Evolutionary conservation across 2,888 invertebrate species (phyloP).

Genomic region (Trissolcus brochymenae): DNA sequence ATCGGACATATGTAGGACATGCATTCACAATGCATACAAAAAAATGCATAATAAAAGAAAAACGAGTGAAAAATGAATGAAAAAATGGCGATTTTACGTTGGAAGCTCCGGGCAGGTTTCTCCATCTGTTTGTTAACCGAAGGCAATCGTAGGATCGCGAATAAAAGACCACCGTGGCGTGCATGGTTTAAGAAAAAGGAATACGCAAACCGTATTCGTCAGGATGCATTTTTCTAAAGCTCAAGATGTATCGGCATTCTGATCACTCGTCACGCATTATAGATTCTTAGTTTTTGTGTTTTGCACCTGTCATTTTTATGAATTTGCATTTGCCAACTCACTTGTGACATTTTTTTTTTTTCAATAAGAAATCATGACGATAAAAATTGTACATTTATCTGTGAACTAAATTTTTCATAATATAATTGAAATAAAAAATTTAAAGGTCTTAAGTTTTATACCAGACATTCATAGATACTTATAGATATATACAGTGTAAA

Average conservation of each 20-base stretch:
- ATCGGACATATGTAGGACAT: conserved; percentile 69
- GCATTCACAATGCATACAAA: conserved; percentile 58
- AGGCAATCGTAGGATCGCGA: conserved; percentile 49
- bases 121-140: conserved; percentile 66
- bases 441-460: too few relatives aligned
- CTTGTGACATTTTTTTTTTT: too few relatives aligned
- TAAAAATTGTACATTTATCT: too few relatives aligned
- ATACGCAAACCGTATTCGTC: conserved; percentile 40
- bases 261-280: conserved; percentile 56
- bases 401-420: too few relatives aligned
- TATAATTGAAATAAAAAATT: too few relatives aligned
- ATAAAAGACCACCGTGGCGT: conserved; percentile 52
- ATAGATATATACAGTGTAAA: too few relatives aligned
- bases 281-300: conserved; percentile 35
- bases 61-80: conserved; percentile 32
- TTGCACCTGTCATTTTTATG: conserved; percentile 49
- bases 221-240: conserved; percentile 47
- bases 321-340: neutral
- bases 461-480: too few relatives aligned
- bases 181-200: conserved; percentile 51
- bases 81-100: conserved; percentile 64
- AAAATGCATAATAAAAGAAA: conserved; percentile 15
- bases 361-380: too few relatives aligned
- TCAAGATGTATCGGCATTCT: conserved; percentile 61
- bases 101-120: conserved; percentile 62